Base-by-base conservation (phyloP, 53 echinoderm and acorn worm genomes). In the Antedon mediterranea region DNA sequence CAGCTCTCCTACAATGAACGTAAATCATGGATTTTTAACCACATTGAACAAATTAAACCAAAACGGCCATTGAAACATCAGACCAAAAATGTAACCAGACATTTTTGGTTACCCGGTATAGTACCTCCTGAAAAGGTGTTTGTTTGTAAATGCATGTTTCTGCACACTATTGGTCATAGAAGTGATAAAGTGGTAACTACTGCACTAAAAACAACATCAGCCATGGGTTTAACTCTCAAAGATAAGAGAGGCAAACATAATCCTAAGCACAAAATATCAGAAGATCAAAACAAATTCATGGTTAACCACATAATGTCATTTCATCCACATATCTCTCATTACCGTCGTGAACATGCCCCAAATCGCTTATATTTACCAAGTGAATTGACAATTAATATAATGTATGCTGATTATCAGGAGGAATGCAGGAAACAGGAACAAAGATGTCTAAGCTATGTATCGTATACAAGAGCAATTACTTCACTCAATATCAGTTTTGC, bases 121-220 rank as follows among this genome's bases (percentile, higher is more conserved):
- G n/a, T n/a, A n/a, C n/a, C n/a, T n/a, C n/a, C n/a, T n/a, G n/a
- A n/a, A n/a, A n/a, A n/a, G n/a, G n/a, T n/a, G n/a, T n/a, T 71
- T 42, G 81, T 85, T 18, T 85, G 85, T 32, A 85, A 85, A 70
- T 71, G 71, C 34, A 76, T 85, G 31, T 85, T 85, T 31, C 76
- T 85, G 31, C 82, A 85, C 32, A 81, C 85, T 7, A 33, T 85
- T 31, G 85, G 85, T 43, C 72, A 43, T 41, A 71, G 71, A 26
- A 81, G 33, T 71, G 85, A 76, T 76, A 74, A 42, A 30, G 43
- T 43, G 27, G 73, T 86, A 41, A 15, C 72, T 43, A 73, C 78
- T 37, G 78, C 78, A 29, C 72, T 78, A 74, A 73, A 77, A 29
- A 72, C 28, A 31, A 57, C 75, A 8, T 34, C 75, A 31, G 30